Evolutionary conservation across 1,140 invertebrate genomes (phyloP), one percentile per base, ranked within the genome.

Genomic region (Penaeus japonicus): DNA sequence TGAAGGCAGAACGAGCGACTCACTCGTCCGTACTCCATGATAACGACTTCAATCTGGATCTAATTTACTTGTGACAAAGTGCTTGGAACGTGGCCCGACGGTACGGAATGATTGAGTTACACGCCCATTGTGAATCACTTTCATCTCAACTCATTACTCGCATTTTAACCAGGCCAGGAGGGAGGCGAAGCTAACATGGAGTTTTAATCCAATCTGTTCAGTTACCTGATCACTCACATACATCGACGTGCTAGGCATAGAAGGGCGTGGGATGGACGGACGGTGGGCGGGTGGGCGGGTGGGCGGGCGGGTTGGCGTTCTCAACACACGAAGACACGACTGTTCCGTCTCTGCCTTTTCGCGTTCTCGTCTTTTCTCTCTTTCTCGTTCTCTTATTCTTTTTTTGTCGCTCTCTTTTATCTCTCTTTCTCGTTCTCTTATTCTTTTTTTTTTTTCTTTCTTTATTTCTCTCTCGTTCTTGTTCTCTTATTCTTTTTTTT

Each of bases 61-160:
- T 73, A 73, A 73, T 73, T 73, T 73, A 73, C 70, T 73, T 73
- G 70, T 73, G 70, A 73, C 70, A 73, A 73, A 73, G 70, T 73
- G 70, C 30, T 73, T 73, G 70, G 70, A 32, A 24, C 70, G 70
- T 15, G 2, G 70, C 18, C 20, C 70, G 70, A 73, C 70, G 70
- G 70, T 18, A 30, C n/a, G 70, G 70, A 73, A 73, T 73, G 70
- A 73, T 73, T 73, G 70, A 73, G 70, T 73, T 73, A 73, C 70
- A 73, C 70, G 70, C 70, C 70, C 15, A 73, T 73, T 73, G 70
- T 73, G 70, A 27, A 27, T 32, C 70, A 73, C 70, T 73, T 73
- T 73, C 70, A 73, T 73, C 70, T 24, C 35, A 30, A 73, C 70
- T 73, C 70, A 73, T 73, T 73, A 73, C 70, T 27, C 35, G 70